A percentile compares a stretch with the other conserved stretches of the same genome.
These are phyloP conservation scores for Gryon sp. DNA, from an alignment of 1,140 invertebrate genomes.

Conservation along the genomic window DNA sequence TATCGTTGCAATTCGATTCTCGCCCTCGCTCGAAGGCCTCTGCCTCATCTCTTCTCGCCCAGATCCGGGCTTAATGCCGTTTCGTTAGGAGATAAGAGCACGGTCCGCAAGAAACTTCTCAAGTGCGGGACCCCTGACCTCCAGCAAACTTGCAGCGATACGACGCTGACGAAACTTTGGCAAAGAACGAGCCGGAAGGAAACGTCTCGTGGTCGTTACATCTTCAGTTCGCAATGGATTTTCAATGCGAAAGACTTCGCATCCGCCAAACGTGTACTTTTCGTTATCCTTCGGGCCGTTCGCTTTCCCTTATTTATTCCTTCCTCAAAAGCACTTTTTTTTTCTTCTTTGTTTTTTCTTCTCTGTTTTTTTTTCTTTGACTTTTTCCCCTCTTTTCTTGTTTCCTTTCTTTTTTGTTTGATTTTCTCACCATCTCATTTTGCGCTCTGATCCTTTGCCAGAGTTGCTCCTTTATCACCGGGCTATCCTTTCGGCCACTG, in stretches of 20 bases:
- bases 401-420: not conserved
- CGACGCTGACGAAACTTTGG: conserved; percentile 58
- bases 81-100: conserved; percentile 66
- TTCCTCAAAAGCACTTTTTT: not conserved
- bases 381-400: not conserved
- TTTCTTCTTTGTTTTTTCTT: not conserved
- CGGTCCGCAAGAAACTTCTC: conserved; percentile 65
- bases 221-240: conserved; percentile 56
- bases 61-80: conserved; percentile 62
- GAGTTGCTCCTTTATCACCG: conserved; percentile 12
- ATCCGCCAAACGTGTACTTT: conserved; percentile 26
- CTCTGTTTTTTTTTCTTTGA: not conserved
- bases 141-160: conserved; percentile 63
- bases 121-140: conserved; percentile 64
- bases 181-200: conserved; percentile 61
- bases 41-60: too few species aligned
- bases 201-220: conserved; percentile 63
- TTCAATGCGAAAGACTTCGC: conserved; percentile 56
- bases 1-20: conserved; percentile 64
- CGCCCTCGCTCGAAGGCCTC: conserved; percentile 55
- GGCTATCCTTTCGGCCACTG: conserved; percentile 22
- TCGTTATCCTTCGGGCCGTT: conserved; percentile 24
- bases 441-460: too few species aligned
- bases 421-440: too few species aligned
- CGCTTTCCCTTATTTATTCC: not conserved